Conservation (phyloP, 1,140 invertebrate species). For the Berghia stephanieae region DNA sequence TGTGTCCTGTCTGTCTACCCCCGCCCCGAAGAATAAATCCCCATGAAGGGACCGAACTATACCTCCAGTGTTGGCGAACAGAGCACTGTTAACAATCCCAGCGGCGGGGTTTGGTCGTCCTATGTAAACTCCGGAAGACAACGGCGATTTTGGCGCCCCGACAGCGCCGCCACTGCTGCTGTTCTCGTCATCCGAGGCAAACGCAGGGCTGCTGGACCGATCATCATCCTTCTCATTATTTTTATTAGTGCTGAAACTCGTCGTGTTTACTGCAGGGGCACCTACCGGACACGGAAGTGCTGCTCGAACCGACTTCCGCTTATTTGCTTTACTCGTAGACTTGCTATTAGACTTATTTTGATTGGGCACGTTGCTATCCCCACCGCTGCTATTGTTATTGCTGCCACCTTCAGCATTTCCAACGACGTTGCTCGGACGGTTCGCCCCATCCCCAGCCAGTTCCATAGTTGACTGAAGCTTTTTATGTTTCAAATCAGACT, state of each 20-base stretch:
- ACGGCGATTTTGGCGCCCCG: conserved; percentile 29
- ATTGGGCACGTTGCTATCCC: conserved; percentile 22
- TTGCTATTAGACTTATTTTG: background rate
- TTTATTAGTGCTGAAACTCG: conserved; percentile 54
- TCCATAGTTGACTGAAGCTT: conserved; percentile 71
- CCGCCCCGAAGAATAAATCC: background rate
- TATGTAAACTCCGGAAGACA: conserved; percentile 19
- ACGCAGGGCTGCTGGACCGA: conserved; percentile 91
- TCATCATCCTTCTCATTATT: conserved; percentile 74
- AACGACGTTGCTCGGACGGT: conserved; percentile 15
- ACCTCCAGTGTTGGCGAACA: conserved; percentile 19
- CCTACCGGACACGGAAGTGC: conserved; percentile 9
- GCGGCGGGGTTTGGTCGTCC: conserved; percentile 20
- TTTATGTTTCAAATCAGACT: conserved; percentile 78
- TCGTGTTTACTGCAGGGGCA: conserved; percentile 42
- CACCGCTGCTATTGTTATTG: conserved; percentile 25
- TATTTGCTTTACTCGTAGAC: background rate
- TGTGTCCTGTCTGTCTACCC: background rate
- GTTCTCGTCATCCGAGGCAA: conserved; percentile 90
- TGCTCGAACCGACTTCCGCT: conserved; percentile 21
- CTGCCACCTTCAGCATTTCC: conserved; percentile 1
- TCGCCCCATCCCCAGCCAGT: conserved; percentile 33
- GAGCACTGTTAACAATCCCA: conserved; percentile 52
- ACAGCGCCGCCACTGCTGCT: conserved; percentile 60
- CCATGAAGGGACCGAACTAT: conserved; percentile 23